Evolutionary conservation across 2,797 vertebrate genomes (phyloP), one percentile per base, ranked within the genome.

Genomic region (Sebastes ruberrimus): DNA sequence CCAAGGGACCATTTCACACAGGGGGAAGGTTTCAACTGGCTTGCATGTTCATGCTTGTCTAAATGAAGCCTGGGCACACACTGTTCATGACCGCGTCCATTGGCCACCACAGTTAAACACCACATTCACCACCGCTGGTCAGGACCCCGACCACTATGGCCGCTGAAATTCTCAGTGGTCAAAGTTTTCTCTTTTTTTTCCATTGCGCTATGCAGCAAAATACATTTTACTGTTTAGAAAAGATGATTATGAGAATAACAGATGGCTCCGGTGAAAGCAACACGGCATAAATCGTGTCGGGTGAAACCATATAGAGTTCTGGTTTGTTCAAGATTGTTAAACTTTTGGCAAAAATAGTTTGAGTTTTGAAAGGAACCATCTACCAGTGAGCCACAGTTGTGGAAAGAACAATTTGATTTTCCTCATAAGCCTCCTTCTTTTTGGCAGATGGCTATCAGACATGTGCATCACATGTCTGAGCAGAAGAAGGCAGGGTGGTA

Each of bases 81-180:
- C 68, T 80, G 82, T 80, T 90, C 85, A 66, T 83, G 82, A 89
- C 86, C 74, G 42, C 33, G 80, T 89, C 84, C 82, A 81, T 76
- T 86, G 86, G 82, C 74, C 86, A 71, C 78, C 86, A 76, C 90
- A 87, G 78, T 85, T 63, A 85, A 91, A 91, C 83, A 89, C 91
- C 91, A 88, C 88, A 77, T 14, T 89, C 83, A 92, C 92, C 92
- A 76, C 55, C 7, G 33, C 82, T 87, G 91, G 92, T 91, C 86
- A 88, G 82, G 79, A 78, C 85, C 74, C 80, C 77, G 55, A 91
- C 90, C 93, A 87, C 82, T 72, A 56, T 66, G 80, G 84, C 82
- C 90, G 84, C 61, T 78, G 86, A 91, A 83, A 90, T 77, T 91
- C 83, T 82, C 68, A 69, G 74, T 60, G 90, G 86, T 92, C 80